A percentile compares a stretch with the other conserved stretches of the same genome.
Conservation (phyloP, 2,888 invertebrate species). For the Dysmachus trigonus region DNA sequence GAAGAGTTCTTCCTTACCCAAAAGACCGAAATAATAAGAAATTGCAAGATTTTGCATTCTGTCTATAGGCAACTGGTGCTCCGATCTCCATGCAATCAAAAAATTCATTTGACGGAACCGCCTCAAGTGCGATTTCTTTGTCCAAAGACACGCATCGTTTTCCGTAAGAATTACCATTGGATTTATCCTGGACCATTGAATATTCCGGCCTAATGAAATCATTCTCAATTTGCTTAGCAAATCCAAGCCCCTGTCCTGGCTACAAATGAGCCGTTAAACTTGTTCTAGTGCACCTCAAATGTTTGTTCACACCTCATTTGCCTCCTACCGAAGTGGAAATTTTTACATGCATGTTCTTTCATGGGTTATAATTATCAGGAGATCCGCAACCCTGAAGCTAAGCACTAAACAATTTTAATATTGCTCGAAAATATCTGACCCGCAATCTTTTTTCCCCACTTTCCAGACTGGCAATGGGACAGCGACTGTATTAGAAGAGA, state of each 20-base stretch:
- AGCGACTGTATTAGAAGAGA: constrained; percentile 67
- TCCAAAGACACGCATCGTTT: neutral
- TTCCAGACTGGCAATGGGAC: constrained; percentile 58
- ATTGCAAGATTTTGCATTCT: too few relatives aligned
- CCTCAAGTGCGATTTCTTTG: neutral
- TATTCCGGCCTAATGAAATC: neutral
- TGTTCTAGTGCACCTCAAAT: neutral
- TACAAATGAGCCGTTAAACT: neutral
- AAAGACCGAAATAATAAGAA: too few relatives aligned
- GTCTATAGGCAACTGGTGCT: too few relatives aligned
- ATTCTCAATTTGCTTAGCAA: constrained; percentile 8
- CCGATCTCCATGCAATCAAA: too few relatives aligned
- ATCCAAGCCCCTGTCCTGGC: neutral
- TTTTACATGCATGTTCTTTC: neutral
- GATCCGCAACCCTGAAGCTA: neutral
- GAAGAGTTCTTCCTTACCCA: too few relatives aligned
- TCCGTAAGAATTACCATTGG: neutral
- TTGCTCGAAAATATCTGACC: neutral
- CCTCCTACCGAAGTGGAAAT: neutral
- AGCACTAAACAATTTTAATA: neutral
- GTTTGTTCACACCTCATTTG: constrained; percentile 8
- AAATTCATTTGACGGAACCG: too few relatives aligned
- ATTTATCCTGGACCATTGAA: neutral
- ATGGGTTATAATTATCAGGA: neutral
- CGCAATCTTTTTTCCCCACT: neutral